These are phyloP conservation scores for Osmoderma eremita DNA, from an alignment of 2,888 invertebrate species.

Conservation along the genomic window DNA sequence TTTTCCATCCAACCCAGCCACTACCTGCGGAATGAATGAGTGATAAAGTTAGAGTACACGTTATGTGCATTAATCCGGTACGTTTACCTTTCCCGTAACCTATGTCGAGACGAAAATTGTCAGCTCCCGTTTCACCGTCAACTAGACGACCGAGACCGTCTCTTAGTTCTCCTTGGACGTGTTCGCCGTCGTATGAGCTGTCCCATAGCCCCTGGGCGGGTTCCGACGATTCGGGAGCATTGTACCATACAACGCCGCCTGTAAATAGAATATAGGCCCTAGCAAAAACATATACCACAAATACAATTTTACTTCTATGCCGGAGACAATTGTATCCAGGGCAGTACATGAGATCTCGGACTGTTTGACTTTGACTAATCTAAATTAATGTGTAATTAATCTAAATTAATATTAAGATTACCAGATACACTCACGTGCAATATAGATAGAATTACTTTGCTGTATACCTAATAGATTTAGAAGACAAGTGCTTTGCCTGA, in stretches of 20 bases:
- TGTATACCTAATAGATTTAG: too few relatives aligned
- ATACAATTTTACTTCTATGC: constrained; percentile 26
- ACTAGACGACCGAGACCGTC: constrained; percentile 77
- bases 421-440: not conserved
- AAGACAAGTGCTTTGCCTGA: too few relatives aligned
- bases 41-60: constrained; percentile 35
- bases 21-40: constrained; percentile 64
- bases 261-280: constrained; percentile 53
- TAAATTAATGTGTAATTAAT: constrained; percentile 33
- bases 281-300: constrained; percentile 32
- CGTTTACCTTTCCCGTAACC: constrained; percentile 69
- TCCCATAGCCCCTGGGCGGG: constrained; percentile 68
- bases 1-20: constrained; percentile 82
- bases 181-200: constrained; percentile 74
- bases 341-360: constrained; percentile 1
- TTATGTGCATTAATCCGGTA: constrained; percentile 40
- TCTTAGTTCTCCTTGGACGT: constrained; percentile 62
- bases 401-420: not conserved
- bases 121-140: constrained; percentile 73
- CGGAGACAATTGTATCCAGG: constrained; percentile 15
- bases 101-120: constrained; percentile 71
- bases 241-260: constrained; percentile 70
- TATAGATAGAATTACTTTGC: too few relatives aligned
- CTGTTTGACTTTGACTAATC: constrained; percentile 18
- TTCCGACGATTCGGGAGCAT: constrained; percentile 67